Evolutionary conservation across 1,140 invertebrate species (phyloP).

Genomic region (Drosophila serrata): DNA sequence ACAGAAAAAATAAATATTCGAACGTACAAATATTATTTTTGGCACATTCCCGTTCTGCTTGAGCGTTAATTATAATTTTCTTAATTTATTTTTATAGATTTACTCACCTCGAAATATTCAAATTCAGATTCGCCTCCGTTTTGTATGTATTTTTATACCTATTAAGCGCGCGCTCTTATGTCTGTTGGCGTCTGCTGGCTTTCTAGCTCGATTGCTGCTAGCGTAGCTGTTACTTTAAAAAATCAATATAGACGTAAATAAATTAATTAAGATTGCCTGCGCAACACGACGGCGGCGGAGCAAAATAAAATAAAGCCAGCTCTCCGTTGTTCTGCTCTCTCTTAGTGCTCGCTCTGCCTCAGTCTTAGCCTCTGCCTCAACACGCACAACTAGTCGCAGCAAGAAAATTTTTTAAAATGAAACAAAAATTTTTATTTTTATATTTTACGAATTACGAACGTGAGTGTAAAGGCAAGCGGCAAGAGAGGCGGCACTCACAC

Average conservation of each 20-base stretch:
- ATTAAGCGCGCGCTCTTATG: slow-evolving; percentile 32
- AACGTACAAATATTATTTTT: slow-evolving; percentile 37
- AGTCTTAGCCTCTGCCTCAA: slow-evolving; percentile 5
- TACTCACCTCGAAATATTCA: slow-evolving; percentile 50
- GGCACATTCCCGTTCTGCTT: slow-evolving; percentile 24
- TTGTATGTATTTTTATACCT: slow-evolving; percentile 46
- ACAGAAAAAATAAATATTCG: slow-evolving; percentile 28
- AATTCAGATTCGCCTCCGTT: slow-evolving; percentile 33
- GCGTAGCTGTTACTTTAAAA: slow-evolving; percentile 60
- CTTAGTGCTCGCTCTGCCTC: slow-evolving; percentile 20
- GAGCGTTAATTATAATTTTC: slow-evolving; percentile 47
- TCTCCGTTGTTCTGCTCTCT: slow-evolving; percentile 18
- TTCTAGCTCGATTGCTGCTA: slow-evolving; percentile 35
- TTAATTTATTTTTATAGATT: slow-evolving; percentile 62
- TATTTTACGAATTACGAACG: slow-evolving; percentile 57
- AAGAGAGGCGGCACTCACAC: slow-evolving; percentile 36
- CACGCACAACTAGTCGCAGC: slow-evolving; percentile 53
- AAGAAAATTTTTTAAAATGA: slow-evolving; percentile 63
- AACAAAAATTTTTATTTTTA: slow-evolving; percentile 59
- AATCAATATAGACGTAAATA: slow-evolving; percentile 65
- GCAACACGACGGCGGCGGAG: slow-evolving; percentile 37
- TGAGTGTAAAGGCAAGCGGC: slow-evolving; percentile 33
- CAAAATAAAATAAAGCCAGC: slow-evolving; percentile 44
- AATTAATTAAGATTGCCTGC: slow-evolving; percentile 66
- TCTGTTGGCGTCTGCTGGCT: slow-evolving; percentile 28